phyloP scores from a whole-genome alignment of 1,140 invertebrate genomes.

The Papilio dardanus region DNA sequence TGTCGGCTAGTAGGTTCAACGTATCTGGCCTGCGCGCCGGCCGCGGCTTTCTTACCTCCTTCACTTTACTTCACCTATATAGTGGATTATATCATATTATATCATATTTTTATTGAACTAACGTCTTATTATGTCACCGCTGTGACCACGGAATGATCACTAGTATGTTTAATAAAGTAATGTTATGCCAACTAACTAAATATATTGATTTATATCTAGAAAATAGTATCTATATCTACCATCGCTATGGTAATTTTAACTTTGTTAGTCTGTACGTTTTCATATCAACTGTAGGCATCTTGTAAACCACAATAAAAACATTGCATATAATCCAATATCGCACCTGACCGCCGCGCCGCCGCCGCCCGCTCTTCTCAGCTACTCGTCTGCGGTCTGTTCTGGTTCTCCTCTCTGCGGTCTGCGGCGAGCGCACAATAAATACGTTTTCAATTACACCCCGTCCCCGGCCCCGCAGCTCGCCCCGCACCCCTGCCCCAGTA shows the following conservation, averaged over 20 bases:
- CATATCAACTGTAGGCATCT: background rate
- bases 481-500: background rate
- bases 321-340: background rate
- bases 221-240: background rate
- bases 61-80: background rate
- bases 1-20: too few species aligned
- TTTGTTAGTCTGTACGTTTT: background rate
- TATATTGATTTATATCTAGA: background rate
- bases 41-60: background rate
- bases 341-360: background rate
- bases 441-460: slow-evolving; percentile 46
- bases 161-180: background rate
- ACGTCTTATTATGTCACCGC: background rate
- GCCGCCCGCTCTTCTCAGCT: background rate
- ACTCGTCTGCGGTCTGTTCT: background rate
- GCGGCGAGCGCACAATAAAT: slow-evolving; percentile 27
- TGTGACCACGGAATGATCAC: background rate
- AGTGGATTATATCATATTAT: background rate
- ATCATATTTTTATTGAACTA: too few species aligned
- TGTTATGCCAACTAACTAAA: background rate
- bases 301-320: slow-evolving; percentile 6
- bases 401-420: background rate
- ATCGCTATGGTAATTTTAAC: background rate
- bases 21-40: background rate
- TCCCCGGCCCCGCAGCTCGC: background rate